These are phyloP conservation scores for Fulmarus glacialis DNA, from an alignment of 2,113 vertebrate species.

Conservation along the genomic window DNA sequence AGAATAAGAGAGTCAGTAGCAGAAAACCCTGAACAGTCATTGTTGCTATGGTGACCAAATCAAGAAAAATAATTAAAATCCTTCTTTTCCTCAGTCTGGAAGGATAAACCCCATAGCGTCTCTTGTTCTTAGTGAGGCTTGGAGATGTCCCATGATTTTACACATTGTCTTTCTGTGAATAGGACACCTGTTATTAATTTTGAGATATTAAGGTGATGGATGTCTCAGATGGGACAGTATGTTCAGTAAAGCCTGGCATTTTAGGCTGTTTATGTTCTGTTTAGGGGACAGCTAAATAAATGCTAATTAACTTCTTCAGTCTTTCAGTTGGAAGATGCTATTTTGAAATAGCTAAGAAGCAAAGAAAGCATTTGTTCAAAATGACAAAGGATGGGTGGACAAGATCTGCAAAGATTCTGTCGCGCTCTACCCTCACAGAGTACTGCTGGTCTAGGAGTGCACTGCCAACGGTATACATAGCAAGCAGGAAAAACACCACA, in stretches of 20 bases:
- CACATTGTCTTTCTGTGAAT: not conserved
- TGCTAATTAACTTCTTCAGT: not conserved
- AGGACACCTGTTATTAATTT: conserved; percentile 8
- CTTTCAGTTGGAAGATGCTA: not conserved
- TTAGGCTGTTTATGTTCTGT: not conserved
- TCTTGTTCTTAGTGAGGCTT: not conserved
- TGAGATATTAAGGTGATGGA: not conserved
- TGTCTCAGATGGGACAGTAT: not conserved
- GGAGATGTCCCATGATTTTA: not conserved
- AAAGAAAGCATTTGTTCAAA: not conserved
- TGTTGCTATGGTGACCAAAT: conserved; percentile 13
- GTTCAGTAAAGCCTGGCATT: not conserved
- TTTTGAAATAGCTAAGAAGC: not conserved
- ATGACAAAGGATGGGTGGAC: not conserved
- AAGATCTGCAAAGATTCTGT: not conserved
- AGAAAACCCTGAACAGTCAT: not conserved
- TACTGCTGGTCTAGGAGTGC: not conserved
- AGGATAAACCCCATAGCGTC: not conserved
- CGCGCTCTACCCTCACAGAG: not conserved
- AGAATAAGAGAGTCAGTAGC: not conserved
- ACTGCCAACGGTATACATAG: not conserved
- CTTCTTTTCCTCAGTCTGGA: not conserved
- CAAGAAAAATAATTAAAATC: not conserved
- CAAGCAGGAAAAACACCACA: not conserved
- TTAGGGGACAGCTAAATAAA: not conserved